Percentiles rank a stretch among this genome's conserved stretches.
These are phyloP conservation scores for Nannospalax galili DNA, from an alignment of 2,113 vertebrate species.

Conservation along the genomic window DNA sequence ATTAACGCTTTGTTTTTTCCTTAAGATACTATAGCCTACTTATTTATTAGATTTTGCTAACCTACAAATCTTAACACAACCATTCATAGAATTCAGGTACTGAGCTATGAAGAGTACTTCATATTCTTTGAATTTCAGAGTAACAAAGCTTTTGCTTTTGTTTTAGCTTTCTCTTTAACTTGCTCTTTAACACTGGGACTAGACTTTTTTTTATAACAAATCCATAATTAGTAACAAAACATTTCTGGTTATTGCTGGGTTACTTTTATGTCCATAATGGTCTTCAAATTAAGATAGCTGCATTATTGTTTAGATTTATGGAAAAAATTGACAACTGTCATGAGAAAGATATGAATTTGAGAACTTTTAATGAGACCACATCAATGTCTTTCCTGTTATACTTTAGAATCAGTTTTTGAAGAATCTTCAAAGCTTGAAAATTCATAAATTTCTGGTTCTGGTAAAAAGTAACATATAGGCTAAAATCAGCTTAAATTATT, in stretches of 20 bases:
- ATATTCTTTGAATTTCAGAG: background rate
- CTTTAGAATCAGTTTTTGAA: slow-evolving; percentile 56
- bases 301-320: slow-evolving; percentile 26
- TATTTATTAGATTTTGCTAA: slow-evolving; percentile 33
- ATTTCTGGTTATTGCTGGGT: background rate
- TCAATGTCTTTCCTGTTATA: slow-evolving; percentile 14
- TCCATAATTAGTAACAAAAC: background rate
- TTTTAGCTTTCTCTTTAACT: slow-evolving; percentile 46
- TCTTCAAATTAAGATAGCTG: slow-evolving; percentile 41
- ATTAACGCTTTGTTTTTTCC: background rate
- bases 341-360: background rate
- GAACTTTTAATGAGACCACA: background rate
- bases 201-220: slow-evolving; percentile 32
- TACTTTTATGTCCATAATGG: background rate
- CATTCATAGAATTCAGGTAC: background rate
- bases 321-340: background rate
- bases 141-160: background rate
- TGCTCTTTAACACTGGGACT: slow-evolving; percentile 18
- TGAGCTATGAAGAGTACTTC: background rate
- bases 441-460: slow-evolving; percentile 57
- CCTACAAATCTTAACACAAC: background rate
- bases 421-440: slow-evolving; percentile 51
- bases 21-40: background rate
- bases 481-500: slow-evolving; percentile 67
- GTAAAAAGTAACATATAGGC: background rate